Evolutionary conservation across 2,797 vertebrate genomes (phyloP).

Genomic region (Crocidura indochinensis): DNA sequence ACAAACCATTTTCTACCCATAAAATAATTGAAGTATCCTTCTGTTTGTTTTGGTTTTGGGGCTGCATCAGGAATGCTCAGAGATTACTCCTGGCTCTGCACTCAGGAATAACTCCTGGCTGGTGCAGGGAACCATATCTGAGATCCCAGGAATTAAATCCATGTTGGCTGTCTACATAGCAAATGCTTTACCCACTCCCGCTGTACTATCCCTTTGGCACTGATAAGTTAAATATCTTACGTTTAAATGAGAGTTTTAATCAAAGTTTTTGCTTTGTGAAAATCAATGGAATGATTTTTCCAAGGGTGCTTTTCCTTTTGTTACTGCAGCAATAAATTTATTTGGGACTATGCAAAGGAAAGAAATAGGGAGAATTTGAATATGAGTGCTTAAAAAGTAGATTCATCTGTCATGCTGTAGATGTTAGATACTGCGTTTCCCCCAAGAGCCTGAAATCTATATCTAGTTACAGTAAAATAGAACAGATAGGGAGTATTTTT

Average conservation of each 20-base stretch:
- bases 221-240: too few species aligned
- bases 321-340: conserved; percentile 22
- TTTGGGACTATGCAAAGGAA: not conserved
- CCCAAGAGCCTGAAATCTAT: conserved; percentile 1
- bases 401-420: not conserved
- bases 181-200: too few species aligned
- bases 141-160: too few species aligned
- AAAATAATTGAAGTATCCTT: conserved; percentile 60
- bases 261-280: conserved; percentile 59
- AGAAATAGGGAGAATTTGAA: not conserved
- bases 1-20: conserved; percentile 65
- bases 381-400: conserved; percentile 53
- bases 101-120: too few species aligned
- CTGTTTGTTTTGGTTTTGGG: too few species aligned
- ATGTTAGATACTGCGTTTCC: not conserved
- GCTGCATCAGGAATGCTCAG: not conserved
- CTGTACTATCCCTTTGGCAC: too few species aligned
- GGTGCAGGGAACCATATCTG: too few species aligned
- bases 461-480: conserved; percentile 30
- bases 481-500: conserved; percentile 59
- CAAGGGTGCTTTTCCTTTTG: not conserved
- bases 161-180: too few species aligned
- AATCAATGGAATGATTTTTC: conserved; percentile 20
- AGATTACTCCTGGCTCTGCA: too few species aligned
- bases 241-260: not conserved